A percentile compares a stretch with the other conserved stretches of the same genome.
Conservation (phyloP, 2,888 invertebrate genomes). For the Caenorhabditis afra region DNA sequence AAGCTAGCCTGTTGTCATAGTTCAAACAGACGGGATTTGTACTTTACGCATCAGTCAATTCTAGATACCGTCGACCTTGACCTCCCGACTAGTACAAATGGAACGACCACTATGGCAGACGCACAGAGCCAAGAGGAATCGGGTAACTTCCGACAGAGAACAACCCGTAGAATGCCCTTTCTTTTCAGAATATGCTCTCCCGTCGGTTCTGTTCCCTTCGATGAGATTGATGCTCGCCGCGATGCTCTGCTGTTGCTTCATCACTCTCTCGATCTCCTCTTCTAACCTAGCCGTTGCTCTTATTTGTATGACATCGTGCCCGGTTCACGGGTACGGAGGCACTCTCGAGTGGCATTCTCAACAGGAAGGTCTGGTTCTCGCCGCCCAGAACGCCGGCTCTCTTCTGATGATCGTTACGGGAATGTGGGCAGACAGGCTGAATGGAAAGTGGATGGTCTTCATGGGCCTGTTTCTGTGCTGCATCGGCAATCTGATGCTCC, state of each 20-base stretch:
- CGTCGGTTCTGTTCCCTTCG: slow-evolving; percentile 76
- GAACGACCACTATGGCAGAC: slow-evolving; percentile 23
- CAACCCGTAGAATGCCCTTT: neutral
- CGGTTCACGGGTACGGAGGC: slow-evolving; percentile 75
- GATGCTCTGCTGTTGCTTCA: slow-evolving; percentile 78
- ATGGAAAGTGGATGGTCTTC: slow-evolving; percentile 79
- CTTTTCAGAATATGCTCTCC: slow-evolving; percentile 50
- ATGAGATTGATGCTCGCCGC: slow-evolving; percentile 78
- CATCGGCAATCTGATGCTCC: slow-evolving; percentile 74
- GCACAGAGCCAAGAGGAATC: slow-evolving; percentile 50
- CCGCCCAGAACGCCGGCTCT: slow-evolving; percentile 78
- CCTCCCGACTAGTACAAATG: slow-evolving; percentile 32
- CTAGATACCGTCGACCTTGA: slow-evolving; percentile 59
- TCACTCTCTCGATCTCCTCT: slow-evolving; percentile 75
- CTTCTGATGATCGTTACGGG: slow-evolving; percentile 77
- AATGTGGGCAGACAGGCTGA: slow-evolving; percentile 76
- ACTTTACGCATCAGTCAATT: slow-evolving; percentile 22
- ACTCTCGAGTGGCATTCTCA: slow-evolving; percentile 53
- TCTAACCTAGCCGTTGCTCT: slow-evolving; percentile 78
- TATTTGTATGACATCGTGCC: slow-evolving; percentile 80
- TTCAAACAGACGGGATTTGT: no score
- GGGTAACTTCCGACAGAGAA: neutral
- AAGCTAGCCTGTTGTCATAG: no score
- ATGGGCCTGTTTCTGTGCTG: slow-evolving; percentile 72
- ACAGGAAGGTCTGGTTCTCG: slow-evolving; percentile 78